A percentile compares a stretch with the other conserved stretches of the same genome.
Evolutionary conservation across 2,888 invertebrate genomes (phyloP).

Genomic region (Beris chalybata): DNA sequence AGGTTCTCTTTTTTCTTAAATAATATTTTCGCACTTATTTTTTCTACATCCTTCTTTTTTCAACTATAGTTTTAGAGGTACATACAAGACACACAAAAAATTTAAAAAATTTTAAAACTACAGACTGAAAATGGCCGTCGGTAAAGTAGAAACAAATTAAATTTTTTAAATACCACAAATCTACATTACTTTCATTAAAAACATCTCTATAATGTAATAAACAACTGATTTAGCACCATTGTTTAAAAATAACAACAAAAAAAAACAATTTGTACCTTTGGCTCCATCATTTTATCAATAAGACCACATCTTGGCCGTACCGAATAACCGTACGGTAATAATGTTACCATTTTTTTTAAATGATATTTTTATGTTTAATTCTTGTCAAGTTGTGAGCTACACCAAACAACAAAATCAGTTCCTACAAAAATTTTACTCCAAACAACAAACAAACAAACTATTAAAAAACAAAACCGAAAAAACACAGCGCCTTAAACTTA

Average conservation of each 20-base stretch:
- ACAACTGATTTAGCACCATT: neutral
- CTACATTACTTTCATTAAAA: too few relatives aligned
- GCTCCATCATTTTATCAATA: conserved; percentile 58
- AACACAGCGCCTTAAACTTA: neutral
- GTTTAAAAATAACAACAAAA: neutral
- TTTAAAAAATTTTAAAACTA: too few relatives aligned
- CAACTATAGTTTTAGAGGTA: too few relatives aligned
- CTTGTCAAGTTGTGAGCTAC: neutral
- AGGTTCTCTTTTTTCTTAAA: too few relatives aligned
- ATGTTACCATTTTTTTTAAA: conserved; percentile 49
- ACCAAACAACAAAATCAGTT: conserved; percentile 1
- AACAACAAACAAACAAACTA: conserved; percentile 2
- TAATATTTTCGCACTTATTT: too few relatives aligned
- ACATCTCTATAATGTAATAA: too few relatives aligned
- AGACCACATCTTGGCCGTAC: conserved; percentile 57
- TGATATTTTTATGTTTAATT: conserved; percentile 2
- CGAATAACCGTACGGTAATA: conserved; percentile 57
- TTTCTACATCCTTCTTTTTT: too few relatives aligned
- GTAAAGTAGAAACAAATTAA: too few relatives aligned
- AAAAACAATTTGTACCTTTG: conserved; percentile 49
- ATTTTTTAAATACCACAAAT: too few relatives aligned
- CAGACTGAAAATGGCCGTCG: too few relatives aligned
- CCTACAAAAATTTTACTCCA: neutral
- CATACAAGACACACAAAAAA: too few relatives aligned
- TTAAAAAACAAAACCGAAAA: conserved; percentile 1